Evolutionary conservation across 2,113 vertebrate genomes (phyloP).

Genomic region (Pelvicachromis taeniatus): DNA sequence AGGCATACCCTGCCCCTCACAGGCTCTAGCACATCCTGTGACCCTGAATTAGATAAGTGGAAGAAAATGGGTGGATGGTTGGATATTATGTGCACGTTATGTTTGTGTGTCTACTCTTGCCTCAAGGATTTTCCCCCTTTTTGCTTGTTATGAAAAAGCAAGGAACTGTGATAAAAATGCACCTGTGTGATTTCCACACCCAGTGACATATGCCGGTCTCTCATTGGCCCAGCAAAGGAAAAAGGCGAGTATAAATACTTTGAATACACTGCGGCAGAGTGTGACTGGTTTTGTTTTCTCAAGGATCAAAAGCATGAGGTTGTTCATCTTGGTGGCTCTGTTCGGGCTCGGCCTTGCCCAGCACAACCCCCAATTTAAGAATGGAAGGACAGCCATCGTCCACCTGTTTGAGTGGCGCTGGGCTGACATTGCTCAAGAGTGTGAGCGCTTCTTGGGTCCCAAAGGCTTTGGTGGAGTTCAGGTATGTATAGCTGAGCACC

Average conservation of each 20-base stretch:
- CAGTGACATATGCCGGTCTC: background rate
- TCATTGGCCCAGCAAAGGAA: background rate
- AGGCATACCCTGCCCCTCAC: background rate
- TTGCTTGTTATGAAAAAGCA: background rate
- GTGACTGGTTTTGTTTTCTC: background rate
- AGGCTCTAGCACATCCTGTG: background rate
- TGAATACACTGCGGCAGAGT: background rate
- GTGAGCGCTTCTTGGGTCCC: constrained; percentile 84
- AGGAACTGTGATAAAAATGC: background rate
- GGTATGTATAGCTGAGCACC: constrained; percentile 62
- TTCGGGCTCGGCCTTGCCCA: constrained; percentile 74
- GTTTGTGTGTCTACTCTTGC: background rate
- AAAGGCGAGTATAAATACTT: constrained; percentile 12
- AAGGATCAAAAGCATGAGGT: constrained; percentile 69
- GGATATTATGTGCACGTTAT: background rate
- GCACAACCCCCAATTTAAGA: constrained; percentile 66
- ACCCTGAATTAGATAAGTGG: background rate
- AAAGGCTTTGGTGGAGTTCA: constrained; percentile 89
- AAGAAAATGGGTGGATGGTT: background rate
- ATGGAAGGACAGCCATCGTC: constrained; percentile 79
- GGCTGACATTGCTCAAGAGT: constrained; percentile 86
- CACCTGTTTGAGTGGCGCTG: constrained; percentile 95
- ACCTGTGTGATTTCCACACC: background rate
- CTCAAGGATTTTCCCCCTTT: background rate
- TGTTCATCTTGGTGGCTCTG: constrained; percentile 71